Conservation (phyloP, 1,140 invertebrate genomes). For the Tenebrio molitor region DNA sequence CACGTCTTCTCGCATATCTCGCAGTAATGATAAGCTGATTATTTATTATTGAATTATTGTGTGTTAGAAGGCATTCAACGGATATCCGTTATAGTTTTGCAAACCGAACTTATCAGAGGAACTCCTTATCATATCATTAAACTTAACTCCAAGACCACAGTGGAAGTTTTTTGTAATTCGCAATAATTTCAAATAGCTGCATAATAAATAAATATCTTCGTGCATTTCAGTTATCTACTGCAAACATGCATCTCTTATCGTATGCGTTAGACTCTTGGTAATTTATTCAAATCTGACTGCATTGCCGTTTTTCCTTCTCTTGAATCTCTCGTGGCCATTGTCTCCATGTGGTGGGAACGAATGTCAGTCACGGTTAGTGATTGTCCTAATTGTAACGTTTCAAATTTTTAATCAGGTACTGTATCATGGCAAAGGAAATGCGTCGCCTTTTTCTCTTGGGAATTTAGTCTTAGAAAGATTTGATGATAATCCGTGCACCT, state of each 20-base stretch:
- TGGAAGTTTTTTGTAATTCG: constrained; percentile 5
- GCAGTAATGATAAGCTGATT: constrained; percentile 3
- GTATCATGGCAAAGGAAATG: constrained; percentile 15
- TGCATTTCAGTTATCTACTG: too few species aligned
- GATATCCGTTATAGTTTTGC: constrained; percentile 30
- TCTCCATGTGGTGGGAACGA: constrained; percentile 3
- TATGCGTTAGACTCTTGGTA: too few species aligned
- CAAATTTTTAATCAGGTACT: constrained; percentile 17
- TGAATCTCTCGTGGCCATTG: neutral
- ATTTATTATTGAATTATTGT: constrained; percentile 32
- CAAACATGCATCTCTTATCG: too few species aligned
- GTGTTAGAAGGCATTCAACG: neutral
- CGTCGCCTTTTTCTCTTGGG: constrained; percentile 20
- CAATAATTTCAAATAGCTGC: too few species aligned
- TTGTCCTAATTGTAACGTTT: constrained; percentile 15
- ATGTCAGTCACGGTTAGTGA: neutral
- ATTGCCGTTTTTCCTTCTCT: neutral
- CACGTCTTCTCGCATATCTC: neutral
- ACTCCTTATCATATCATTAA: constrained; percentile 11
- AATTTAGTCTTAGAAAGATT: neutral
- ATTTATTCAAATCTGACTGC: too few species aligned
- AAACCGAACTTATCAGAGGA: constrained; percentile 20
- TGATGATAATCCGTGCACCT: neutral
- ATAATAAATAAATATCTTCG: too few species aligned
- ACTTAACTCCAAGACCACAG: neutral